Evolutionary conservation across 2,113 vertebrate species (phyloP).

Genomic region (Oreochromis spilurus): DNA sequence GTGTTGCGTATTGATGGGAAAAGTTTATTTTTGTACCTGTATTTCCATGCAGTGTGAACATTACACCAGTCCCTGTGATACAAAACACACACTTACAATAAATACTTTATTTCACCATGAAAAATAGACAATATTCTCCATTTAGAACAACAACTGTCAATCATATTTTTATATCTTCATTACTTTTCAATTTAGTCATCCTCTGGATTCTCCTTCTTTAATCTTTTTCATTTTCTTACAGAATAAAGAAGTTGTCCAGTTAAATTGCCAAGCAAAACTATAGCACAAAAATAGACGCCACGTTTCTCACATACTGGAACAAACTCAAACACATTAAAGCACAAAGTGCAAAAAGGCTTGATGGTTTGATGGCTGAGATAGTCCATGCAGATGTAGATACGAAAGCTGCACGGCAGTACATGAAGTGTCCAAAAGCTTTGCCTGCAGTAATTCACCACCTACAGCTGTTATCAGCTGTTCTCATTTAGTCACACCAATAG

Average conservation of each 20-base stretch:
- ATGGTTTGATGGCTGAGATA: not conserved
- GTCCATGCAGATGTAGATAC: constrained; percentile 14
- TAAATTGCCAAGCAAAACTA: constrained; percentile 23
- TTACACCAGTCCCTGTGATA: not conserved
- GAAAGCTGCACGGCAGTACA: not conserved
- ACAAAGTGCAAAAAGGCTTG: constrained; percentile 43
- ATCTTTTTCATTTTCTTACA: constrained; percentile 26
- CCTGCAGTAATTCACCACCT: not conserved
- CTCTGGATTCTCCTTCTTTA: not conserved
- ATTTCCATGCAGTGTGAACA: not conserved
- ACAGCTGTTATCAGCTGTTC: not conserved
- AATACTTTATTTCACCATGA: constrained; percentile 73
- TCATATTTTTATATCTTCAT: constrained; percentile 4
- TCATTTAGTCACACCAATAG: not conserved
- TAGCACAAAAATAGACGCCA: constrained; percentile 16
- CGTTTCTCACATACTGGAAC: constrained; percentile 42
- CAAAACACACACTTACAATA: constrained; percentile 48
- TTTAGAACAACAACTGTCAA: constrained; percentile 12
- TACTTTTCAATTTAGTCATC: not conserved
- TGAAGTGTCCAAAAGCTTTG: not conserved
- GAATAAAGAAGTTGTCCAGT: constrained; percentile 9
- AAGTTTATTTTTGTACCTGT: not conserved
- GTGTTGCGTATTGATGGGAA: not conserved
- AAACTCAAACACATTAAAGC: constrained; percentile 41
- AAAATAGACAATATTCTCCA: constrained; percentile 67